Percentiles rank a stretch among this genome's conserved stretches.
phyloP scores from a whole-genome alignment of 2,797 vertebrate genomes.

The Channa striata region DNA sequence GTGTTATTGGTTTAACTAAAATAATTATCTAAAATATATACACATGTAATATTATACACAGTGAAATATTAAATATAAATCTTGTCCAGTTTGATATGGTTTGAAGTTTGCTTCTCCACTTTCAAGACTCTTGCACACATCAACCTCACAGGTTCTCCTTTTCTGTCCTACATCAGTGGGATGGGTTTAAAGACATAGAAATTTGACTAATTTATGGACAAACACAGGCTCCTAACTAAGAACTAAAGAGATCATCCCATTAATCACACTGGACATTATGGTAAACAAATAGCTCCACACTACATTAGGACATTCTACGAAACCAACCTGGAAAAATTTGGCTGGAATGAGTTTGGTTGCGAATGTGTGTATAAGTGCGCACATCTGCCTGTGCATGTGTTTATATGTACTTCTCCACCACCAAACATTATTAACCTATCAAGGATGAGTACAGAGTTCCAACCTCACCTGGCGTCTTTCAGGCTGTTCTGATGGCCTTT shows the following conservation, averaged over 20 bases:
- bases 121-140: no score
- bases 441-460: constrained; percentile 43
- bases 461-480: constrained; percentile 70
- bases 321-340: constrained; percentile 22
- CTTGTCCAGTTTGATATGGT: not conserved
- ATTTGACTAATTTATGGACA: constrained; percentile 36
- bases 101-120: not conserved
- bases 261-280: constrained; percentile 32
- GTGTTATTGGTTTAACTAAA: no score
- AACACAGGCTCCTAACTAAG: constrained; percentile 9
- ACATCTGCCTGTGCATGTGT: constrained; percentile 14
- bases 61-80: not conserved
- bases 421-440: constrained; percentile 57
- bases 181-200: constrained; percentile 17
- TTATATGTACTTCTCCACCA: constrained; percentile 36
- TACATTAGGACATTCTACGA: constrained; percentile 38
- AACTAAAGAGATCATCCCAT: constrained; percentile 26
- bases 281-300: constrained; percentile 40
- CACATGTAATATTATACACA: no score
- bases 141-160: not conserved
- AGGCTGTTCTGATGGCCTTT: constrained; percentile 38
- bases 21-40: not conserved
- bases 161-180: constrained; percentile 3
- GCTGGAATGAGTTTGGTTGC: constrained; percentile 3
- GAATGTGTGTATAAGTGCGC: not conserved